Evolutionary conservation across 2,797 vertebrate genomes (phyloP).

Genomic region (Podargus strigoides): DNA sequence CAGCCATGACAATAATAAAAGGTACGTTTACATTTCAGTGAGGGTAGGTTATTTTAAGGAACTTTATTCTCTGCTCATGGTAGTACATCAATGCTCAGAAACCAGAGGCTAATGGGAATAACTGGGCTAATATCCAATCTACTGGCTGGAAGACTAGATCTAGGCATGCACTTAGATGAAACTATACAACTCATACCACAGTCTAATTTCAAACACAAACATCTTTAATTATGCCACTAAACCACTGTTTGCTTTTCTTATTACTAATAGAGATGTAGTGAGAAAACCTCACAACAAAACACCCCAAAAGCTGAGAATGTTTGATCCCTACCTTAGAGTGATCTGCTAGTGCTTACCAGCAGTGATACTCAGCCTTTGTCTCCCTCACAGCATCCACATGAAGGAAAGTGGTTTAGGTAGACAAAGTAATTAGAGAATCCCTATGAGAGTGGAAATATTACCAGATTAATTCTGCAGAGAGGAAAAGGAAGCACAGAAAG

Average conservation of each 20-base stretch:
- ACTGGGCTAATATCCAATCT: slow-evolving; percentile 21
- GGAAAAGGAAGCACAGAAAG: not conserved
- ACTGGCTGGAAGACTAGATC: not conserved
- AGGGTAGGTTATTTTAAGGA: not conserved
- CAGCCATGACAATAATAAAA: slow-evolving; percentile 23
- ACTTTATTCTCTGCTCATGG: not conserved
- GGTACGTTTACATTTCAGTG: not conserved
- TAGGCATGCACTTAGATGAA: not conserved
- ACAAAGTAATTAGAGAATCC: not conserved
- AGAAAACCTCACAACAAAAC: not conserved
- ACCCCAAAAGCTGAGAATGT: not conserved
- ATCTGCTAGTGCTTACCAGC: not conserved
- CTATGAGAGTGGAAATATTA: not conserved
- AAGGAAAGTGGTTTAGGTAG: not conserved
- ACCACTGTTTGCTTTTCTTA: not conserved
- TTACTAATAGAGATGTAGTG: not conserved
- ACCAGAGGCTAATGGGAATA: slow-evolving; percentile 42
- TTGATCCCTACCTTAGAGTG: not conserved
- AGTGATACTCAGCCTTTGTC: not conserved
- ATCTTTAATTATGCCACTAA: not conserved
- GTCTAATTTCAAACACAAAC: not conserved
- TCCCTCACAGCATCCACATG: not conserved
- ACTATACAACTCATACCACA: not conserved
- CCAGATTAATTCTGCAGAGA: not conserved
- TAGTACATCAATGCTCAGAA: not conserved